A percentile compares a stretch with the other conserved stretches of the same genome.
Evolutionary conservation across 2,888 invertebrate species (phyloP).

Genomic region (Fissipunctia ypsillon): DNA sequence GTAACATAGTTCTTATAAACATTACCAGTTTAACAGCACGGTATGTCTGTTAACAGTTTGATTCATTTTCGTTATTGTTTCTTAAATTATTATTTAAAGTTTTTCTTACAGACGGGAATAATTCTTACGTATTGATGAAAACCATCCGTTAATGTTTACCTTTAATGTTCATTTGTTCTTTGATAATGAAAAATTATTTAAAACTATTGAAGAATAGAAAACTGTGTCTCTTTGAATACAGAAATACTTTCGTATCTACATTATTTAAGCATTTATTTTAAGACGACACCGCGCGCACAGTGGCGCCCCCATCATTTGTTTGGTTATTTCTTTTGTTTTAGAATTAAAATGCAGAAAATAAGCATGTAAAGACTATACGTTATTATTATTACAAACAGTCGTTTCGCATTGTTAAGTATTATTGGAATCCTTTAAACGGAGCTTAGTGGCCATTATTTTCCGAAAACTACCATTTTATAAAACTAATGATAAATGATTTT

Average conservation of each 20-base stretch:
- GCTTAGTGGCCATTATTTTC: too few relatives aligned
- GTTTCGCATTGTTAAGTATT: too few relatives aligned
- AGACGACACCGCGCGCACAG: too few relatives aligned
- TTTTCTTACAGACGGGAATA: neutral
- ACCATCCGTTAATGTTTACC: slow-evolving; percentile 25
- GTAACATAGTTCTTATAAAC: slow-evolving; percentile 24
- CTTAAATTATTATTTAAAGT: slow-evolving; percentile 21
- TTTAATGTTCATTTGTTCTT: slow-evolving; percentile 18
- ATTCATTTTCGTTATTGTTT: slow-evolving; percentile 23
- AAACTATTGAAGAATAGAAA: slow-evolving; percentile 6
- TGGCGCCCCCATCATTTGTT: too few relatives aligned
- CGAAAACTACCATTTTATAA: too few relatives aligned
- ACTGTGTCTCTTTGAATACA: neutral
- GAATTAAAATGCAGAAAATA: too few relatives aligned
- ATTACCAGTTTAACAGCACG: slow-evolving; percentile 6
- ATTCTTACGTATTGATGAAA: slow-evolving; percentile 26
- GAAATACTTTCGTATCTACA: neutral
- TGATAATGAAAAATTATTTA: neutral
- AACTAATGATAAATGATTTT: too few relatives aligned
- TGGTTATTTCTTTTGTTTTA: too few relatives aligned
- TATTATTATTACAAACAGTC: too few relatives aligned
- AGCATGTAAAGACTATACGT: too few relatives aligned
- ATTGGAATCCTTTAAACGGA: too few relatives aligned
- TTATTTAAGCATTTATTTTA: neutral
- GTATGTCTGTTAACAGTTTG: slow-evolving; percentile 24